These are phyloP conservation scores for Coelinius sp. DNA, from an alignment of 2,888 invertebrate species.

Conservation along the genomic window DNA sequence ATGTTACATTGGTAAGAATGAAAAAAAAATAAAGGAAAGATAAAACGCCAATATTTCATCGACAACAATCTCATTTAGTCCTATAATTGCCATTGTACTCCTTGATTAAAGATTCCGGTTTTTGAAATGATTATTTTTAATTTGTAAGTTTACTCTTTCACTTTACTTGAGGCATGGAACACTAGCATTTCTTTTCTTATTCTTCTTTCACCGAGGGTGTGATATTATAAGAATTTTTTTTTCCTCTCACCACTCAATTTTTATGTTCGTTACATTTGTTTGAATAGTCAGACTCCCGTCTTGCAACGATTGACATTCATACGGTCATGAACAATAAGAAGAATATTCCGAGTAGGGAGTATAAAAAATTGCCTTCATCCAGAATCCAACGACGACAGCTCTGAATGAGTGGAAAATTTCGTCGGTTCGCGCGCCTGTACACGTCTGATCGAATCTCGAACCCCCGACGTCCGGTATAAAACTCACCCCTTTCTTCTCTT, in stretches of 20 bases:
- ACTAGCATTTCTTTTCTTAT: constrained; percentile 14
- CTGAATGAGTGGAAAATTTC: constrained; percentile 28
- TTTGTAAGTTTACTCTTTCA: constrained; percentile 63
- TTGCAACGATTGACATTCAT: constrained; percentile 20
- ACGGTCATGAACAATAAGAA: background rate
- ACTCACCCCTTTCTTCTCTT: constrained; percentile 21
- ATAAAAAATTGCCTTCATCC: background rate
- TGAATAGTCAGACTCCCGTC: constrained; percentile 8
- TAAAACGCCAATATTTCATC: constrained; percentile 69
- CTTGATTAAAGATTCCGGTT: constrained; percentile 65
- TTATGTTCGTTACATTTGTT: constrained; percentile 17
- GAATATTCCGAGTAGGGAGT: background rate
- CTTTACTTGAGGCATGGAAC: constrained; percentile 41
- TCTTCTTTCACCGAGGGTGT: constrained; percentile 4
- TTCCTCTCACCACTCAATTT: constrained; percentile 5
- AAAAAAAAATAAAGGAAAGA: constrained; percentile 16
- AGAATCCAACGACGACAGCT: constrained; percentile 25
- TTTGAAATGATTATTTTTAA: constrained; percentile 71
- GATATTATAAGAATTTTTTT: constrained; percentile 13
- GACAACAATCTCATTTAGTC: constrained; percentile 69
- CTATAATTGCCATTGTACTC: constrained; percentile 59
- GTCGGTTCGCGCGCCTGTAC: constrained; percentile 28
- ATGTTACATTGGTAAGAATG: constrained; percentile 53
- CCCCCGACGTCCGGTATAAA: constrained; percentile 20
- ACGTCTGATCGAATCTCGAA: constrained; percentile 37